Conservation (phyloP, 2,113 vertebrate species). For the Dascyllus trimaculatus region DNA sequence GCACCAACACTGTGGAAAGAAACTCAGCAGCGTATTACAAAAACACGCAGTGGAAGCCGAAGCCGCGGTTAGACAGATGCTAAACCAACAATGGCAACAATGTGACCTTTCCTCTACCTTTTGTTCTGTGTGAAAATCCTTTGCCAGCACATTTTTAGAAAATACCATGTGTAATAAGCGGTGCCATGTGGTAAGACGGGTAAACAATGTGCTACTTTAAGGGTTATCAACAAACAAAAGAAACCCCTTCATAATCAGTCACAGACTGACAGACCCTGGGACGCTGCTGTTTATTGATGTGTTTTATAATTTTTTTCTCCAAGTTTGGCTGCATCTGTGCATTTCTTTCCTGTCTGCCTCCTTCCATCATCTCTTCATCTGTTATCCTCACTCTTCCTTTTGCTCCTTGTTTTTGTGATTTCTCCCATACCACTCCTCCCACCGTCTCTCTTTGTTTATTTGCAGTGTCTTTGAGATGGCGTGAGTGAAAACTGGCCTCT, state of each 20-base stretch:
- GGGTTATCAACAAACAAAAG: slow-evolving; percentile 64
- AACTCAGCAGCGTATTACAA: slow-evolving; percentile 2
- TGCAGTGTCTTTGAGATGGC: slow-evolving; percentile 42
- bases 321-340: slow-evolving; percentile 19
- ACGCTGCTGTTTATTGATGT: slow-evolving; percentile 52
- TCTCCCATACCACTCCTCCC: slow-evolving; percentile 25
- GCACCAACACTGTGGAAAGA: neutral
- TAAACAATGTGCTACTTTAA: slow-evolving; percentile 51
- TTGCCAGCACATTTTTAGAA: slow-evolving; percentile 61
- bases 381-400: slow-evolving; percentile 9
- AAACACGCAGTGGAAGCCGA: slow-evolving; percentile 9
- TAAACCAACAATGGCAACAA: slow-evolving; percentile 43
- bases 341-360: slow-evolving; percentile 15
- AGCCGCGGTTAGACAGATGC: slow-evolving; percentile 31
- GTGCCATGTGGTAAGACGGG: slow-evolving; percentile 51
- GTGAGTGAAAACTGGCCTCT: slow-evolving; percentile 50
- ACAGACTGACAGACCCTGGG: slow-evolving; percentile 31
- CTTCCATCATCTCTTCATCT: slow-evolving; percentile 32
- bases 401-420: slow-evolving; percentile 30
- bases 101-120: slow-evolving; percentile 47
- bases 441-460: slow-evolving; percentile 50
- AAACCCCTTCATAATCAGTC: slow-evolving; percentile 44
- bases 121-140: slow-evolving; percentile 46
- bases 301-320: slow-evolving; percentile 38
- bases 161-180: slow-evolving; percentile 51